Base-by-base conservation (phyloP, 92 coral and sea anemone species). In the Micromussa lordhowensis region DNA sequence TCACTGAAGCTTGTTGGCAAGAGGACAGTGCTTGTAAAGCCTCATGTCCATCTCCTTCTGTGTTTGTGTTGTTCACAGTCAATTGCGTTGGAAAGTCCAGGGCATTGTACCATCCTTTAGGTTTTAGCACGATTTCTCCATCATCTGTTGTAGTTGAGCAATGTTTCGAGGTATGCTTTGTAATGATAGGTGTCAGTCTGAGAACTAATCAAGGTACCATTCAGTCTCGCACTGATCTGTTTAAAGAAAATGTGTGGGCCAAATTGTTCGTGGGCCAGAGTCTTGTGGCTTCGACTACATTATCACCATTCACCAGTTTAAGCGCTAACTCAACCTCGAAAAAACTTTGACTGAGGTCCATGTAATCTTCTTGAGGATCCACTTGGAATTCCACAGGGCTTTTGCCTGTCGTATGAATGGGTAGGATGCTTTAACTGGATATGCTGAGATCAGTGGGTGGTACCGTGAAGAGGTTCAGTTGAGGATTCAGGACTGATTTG, bases 131-230 rank as follows among this genome's bases (percentile, higher is more conserved):
- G 63, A 78, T 78, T 28, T 78, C 68, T 1, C 32, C 90, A 28
- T 86, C 90, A 9, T 86, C 29, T 5, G 36, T 66, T 49, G 53
- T 85, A 85, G 57, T 85, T 85, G 32, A 85, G 55, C 48, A 85
- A 48, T 68, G 88, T 86, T 68, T 40, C 89, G 59, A 76, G 59
- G 71, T 5, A 77, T 0, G 88, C 81, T 51, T 74, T 73, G 83
- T 61, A 61, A 68, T 49, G 44, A 61, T 86, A 86, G 31, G 49
- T 77, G 77, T 86, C 77, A 66, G 49, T 86, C 61, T 86, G 89
- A 32, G 55, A 74, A 6, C 72, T 85, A 24, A 85, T 73, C 53
- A 74, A 70, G 8, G 68, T 34, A 0, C 88, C 82, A 22, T 85
- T 85, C 53, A 73, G 73, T 3, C 66, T 68, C 2, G 48, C 40